Percentiles rank a stretch among this genome's conserved stretches.
phyloP scores from a whole-genome alignment of 1,140 invertebrate species.

The Lamellibrachia luymesi region DNA sequence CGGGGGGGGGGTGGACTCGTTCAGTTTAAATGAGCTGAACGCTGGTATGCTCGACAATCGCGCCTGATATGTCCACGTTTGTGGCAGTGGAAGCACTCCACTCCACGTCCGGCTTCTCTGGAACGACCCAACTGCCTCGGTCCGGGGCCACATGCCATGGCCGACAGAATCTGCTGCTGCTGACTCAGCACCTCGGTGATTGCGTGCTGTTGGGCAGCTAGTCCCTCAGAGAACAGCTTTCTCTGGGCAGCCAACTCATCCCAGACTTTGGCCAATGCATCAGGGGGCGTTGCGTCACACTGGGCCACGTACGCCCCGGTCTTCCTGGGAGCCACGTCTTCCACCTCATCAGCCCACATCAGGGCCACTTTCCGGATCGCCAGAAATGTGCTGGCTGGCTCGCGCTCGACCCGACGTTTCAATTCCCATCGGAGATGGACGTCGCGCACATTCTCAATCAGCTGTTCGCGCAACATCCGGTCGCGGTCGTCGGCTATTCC shows the following conservation, averaged over 20 bases:
- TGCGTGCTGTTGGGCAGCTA: no score
- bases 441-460: not conserved
- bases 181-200: no score
- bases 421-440: not conserved
- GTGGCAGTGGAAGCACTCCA: no score
- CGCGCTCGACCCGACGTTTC: not conserved
- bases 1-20: no score
- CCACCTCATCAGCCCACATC: not conserved
- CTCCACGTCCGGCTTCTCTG: no score
- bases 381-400: not conserved
- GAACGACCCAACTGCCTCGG: no score
- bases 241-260: not conserved
- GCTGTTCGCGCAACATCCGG: not conserved
- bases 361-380: not conserved
- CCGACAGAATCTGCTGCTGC: no score
- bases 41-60: no score
- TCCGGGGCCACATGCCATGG: no score
- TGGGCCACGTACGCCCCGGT: not conserved
- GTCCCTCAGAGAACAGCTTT: not conserved
- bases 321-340: not conserved
- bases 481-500: not conserved
- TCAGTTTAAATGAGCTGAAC: no score
- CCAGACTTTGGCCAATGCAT: not conserved
- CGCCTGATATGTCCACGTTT: no score
- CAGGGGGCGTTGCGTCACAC: not conserved